Conservation (phyloP, 2,113 vertebrate species). For the Labeo catla region DNA sequence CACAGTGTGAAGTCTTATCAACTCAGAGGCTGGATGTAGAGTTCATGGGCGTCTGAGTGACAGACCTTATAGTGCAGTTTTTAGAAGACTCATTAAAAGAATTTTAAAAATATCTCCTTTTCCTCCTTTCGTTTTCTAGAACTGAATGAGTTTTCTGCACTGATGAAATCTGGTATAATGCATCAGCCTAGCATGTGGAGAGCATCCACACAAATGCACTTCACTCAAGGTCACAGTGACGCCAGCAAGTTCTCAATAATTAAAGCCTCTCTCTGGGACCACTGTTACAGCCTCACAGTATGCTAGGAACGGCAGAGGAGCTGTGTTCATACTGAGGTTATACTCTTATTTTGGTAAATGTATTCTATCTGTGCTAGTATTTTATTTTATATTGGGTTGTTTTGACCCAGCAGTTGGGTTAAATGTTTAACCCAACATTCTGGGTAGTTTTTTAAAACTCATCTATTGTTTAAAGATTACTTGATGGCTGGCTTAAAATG, state of each 20-base stretch:
- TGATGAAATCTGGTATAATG: neutral
- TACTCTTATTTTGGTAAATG: neutral
- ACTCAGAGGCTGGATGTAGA: neutral
- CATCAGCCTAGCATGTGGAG: neutral
- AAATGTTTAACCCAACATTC: too few relatives aligned
- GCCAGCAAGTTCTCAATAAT: slow-evolving; percentile 55
- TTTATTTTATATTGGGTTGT: too few relatives aligned
- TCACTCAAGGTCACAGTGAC: slow-evolving; percentile 63
- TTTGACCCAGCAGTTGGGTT: too few relatives aligned
- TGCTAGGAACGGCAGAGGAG: neutral
- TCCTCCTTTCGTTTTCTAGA: neutral
- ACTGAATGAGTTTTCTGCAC: neutral
- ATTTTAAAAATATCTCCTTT: neutral
- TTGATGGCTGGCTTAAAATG: too few relatives aligned
- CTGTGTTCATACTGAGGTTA: neutral
- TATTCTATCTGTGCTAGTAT: neutral
- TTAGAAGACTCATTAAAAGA: neutral
- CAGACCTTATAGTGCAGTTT: neutral
- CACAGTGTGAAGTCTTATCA: slow-evolving; percentile 31
- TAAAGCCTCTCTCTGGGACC: slow-evolving; percentile 40
- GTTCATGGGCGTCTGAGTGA: neutral
- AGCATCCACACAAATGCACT: slow-evolving; percentile 30
- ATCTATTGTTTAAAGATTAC: too few relatives aligned
- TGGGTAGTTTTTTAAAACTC: too few relatives aligned
- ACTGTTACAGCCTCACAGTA: neutral